Evolutionary conservation across 2,797 vertebrate species (phyloP).

Genomic region (Sandelia bainsii): DNA sequence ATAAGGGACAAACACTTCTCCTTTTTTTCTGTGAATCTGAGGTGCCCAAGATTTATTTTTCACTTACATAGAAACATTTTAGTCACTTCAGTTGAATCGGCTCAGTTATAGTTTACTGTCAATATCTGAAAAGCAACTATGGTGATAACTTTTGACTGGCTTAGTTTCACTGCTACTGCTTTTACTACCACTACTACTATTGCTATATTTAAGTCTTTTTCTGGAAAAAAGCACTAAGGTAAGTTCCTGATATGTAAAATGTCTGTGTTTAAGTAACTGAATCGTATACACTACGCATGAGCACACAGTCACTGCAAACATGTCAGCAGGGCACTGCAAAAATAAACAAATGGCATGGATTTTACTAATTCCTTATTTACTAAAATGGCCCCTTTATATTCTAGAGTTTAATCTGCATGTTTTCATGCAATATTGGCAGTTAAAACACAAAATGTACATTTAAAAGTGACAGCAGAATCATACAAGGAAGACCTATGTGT

Average conservation of each 20-base stretch:
- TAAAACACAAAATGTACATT: neutral
- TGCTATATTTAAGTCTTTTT: neutral
- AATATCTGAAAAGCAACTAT: conserved; percentile 3
- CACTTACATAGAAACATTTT: neutral
- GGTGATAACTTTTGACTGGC: neutral
- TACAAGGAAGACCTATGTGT: conserved; percentile 24
- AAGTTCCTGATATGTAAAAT: conserved; percentile 9
- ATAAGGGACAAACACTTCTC: conserved; percentile 35
- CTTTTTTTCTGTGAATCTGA: conserved; percentile 52
- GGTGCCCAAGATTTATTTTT: conserved; percentile 41
- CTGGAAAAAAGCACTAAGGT: conserved; percentile 2
- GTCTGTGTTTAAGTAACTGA: neutral
- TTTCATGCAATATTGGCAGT: neutral
- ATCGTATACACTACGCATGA: neutral
- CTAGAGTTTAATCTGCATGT: neutral
- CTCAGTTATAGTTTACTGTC: conserved; percentile 5
- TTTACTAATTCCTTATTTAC: neutral
- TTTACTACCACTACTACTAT: neutral
- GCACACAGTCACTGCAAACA: neutral
- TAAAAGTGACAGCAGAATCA: conserved; percentile 14
- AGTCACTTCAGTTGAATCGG: neutral
- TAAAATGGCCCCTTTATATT: neutral
- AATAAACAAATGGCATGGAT: neutral
- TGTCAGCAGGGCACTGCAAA: neutral
- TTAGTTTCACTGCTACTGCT: neutral